Evolutionary conservation across 1,140 invertebrate genomes (phyloP).

Genomic region (Drosophila sp.): DNA sequence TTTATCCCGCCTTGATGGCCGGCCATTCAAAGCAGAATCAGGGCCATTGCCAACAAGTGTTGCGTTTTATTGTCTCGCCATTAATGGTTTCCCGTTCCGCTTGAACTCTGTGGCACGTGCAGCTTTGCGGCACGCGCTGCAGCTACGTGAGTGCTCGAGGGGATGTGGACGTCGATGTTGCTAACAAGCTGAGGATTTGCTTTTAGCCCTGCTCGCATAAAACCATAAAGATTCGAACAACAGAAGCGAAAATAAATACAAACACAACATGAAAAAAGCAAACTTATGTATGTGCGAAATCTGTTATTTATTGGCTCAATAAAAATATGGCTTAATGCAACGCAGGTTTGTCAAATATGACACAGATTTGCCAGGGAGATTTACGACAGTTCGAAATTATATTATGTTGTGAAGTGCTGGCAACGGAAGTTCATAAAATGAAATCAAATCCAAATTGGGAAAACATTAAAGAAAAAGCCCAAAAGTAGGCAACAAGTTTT

Average conservation of each 20-base stretch:
- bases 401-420: background rate
- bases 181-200: slow-evolving; percentile 43
- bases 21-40: slow-evolving; percentile 19
- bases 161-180: slow-evolving; percentile 21
- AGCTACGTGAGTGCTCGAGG: slow-evolving; percentile 58
- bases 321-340: slow-evolving; percentile 76
- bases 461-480: slow-evolving; percentile 17
- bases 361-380: slow-evolving; percentile 49
- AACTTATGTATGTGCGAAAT: slow-evolving; percentile 50
- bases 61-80: slow-evolving; percentile 73
- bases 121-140: slow-evolving; percentile 43
- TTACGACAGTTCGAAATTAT: slow-evolving; percentile 16
- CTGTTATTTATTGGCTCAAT: slow-evolving; percentile 77
- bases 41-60: slow-evolving; percentile 70
- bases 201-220: slow-evolving; percentile 45
- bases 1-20: slow-evolving; percentile 24
- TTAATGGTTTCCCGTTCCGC: slow-evolving; percentile 57
- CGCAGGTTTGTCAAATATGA: slow-evolving; percentile 59
- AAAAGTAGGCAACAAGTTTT: slow-evolving; percentile 69
- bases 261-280: slow-evolving; percentile 3
- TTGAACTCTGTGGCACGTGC: slow-evolving; percentile 56
- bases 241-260: slow-evolving; percentile 39
- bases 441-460: slow-evolving; percentile 23
- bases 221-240: slow-evolving; percentile 59
- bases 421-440: slow-evolving; percentile 50